Conservation (phyloP, 2,888 invertebrate species). For the Empis livida region DNA sequence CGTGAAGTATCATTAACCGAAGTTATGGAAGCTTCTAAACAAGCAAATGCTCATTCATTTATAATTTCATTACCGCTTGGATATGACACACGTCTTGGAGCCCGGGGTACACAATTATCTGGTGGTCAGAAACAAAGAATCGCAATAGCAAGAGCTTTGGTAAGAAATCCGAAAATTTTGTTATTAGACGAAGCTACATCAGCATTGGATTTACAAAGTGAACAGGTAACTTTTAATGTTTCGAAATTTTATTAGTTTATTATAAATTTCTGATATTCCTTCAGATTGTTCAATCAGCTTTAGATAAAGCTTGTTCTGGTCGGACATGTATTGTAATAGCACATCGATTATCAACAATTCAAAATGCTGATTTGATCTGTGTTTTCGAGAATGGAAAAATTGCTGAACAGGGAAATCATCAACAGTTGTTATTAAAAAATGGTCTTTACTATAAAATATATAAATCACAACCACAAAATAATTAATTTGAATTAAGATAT, state of each 20-base stretch:
- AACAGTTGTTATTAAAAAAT: constrained; percentile 50
- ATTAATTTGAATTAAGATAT: no score
- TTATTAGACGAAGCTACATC: constrained; percentile 68
- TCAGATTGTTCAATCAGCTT: constrained; percentile 64
- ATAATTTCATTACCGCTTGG: constrained; percentile 61
- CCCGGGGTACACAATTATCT: constrained; percentile 63
- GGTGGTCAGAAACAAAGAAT: constrained; percentile 85
- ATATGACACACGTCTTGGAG: constrained; percentile 61
- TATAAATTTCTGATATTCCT: background rate
- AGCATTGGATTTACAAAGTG: constrained; percentile 63
- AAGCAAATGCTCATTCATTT: constrained; percentile 68
- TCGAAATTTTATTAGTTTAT: no score
- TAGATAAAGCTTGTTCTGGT: constrained; percentile 67
- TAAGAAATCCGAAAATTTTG: constrained; percentile 59
- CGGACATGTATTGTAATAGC: constrained; percentile 80
- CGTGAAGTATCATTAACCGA: constrained; percentile 53
- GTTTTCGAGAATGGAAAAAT: constrained; percentile 66
- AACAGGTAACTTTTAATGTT: constrained; percentile 53
- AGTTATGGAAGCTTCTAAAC: constrained; percentile 58
- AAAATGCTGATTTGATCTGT: constrained; percentile 73
- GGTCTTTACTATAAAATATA: constrained; percentile 56
- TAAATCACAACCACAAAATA: constrained; percentile 39
- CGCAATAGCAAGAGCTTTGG: constrained; percentile 66
- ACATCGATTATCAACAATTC: constrained; percentile 71
- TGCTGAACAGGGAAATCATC: constrained; percentile 65